Conservation (phyloP, 2,113 vertebrate species). For the Poeciliopsis turrubarensis region DNA sequence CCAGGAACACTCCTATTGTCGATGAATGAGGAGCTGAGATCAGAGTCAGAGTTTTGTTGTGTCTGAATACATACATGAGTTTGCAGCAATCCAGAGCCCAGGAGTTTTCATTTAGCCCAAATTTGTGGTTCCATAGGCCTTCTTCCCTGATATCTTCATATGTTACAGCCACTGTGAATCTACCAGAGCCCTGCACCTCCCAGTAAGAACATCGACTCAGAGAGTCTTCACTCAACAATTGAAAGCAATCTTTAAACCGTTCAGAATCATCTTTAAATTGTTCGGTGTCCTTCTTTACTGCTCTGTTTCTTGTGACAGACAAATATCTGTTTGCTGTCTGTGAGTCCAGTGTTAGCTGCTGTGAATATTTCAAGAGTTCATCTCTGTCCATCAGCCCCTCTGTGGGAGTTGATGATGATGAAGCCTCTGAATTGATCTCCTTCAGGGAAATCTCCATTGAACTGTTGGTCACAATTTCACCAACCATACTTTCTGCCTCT, state of each 20-base stretch:
- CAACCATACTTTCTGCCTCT: neutral
- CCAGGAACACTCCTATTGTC: no score
- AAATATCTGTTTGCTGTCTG: neutral
- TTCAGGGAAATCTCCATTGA: neutral
- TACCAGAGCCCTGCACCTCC: no score
- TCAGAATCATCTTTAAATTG: neutral
- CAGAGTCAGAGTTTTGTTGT: neutral
- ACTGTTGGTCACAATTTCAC: neutral
- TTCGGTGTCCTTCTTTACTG: no score
- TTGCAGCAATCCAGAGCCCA: no score
- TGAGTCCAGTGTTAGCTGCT: constrained; percentile 2
- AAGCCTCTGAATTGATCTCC: neutral
- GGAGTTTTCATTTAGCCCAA: no score
- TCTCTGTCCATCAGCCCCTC: neutral
- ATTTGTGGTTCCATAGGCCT: fast-evolving
- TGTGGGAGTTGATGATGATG: neutral
- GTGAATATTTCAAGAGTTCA: neutral
- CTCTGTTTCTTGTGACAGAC: neutral
- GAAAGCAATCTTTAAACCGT: neutral
- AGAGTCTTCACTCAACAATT: no score
- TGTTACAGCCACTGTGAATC: no score
- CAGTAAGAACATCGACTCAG: no score
- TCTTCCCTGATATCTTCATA: no score
- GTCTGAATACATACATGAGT: no score
- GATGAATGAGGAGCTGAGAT: neutral